Evolutionary conservation across 2,797 vertebrate species (phyloP), one percentile per base, ranked within the genome.

Genomic region (Hoplostethus atlanticus): DNA sequence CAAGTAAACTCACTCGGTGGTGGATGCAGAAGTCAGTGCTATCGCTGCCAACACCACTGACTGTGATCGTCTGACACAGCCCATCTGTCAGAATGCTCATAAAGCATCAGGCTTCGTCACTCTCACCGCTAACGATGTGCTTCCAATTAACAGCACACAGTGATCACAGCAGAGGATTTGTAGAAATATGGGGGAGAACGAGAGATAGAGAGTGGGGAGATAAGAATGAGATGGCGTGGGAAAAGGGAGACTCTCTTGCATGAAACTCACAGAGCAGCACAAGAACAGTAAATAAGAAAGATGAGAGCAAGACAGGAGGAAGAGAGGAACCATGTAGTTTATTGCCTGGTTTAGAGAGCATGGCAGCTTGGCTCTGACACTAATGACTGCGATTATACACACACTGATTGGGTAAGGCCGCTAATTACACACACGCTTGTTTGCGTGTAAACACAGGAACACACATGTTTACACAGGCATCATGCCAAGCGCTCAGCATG

Each of bases 361-460:
- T 74, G 89, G 87, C 85, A 81, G 89, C 90, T 90, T 84, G 86
- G 86, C 87, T 90, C 71, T 83, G 87, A 91, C 90, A 80, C 87
- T 92, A 92, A 92, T 91, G 88, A 89, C 88, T 91, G 87, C 90
- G 93, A 94, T 94, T 93, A 94, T 84, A 86, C 83, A 91, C 85
- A 88, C 86, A 71, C 89, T 93, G 92, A 93, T 94, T 94, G 87
- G 91, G 92, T 92, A 92, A 94, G 86, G 88, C 87, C 75, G 79
- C 90, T 93, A 92, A 93, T 94, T 93, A 89, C 89, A 91, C 90
- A 84, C 87, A 72, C 83, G 76, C 85, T 52, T 80, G 88, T 91
- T 89, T 84, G 88, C 71, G 80, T 90, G 89, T 90, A 91, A 90
- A 91, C 87, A 92, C 79, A 61, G 79, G 78, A 90, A 87, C 87